These are phyloP conservation scores for Scaptomyza polygonia DNA, from an alignment of 2,888 invertebrate genomes.

Conservation along the genomic window DNA sequence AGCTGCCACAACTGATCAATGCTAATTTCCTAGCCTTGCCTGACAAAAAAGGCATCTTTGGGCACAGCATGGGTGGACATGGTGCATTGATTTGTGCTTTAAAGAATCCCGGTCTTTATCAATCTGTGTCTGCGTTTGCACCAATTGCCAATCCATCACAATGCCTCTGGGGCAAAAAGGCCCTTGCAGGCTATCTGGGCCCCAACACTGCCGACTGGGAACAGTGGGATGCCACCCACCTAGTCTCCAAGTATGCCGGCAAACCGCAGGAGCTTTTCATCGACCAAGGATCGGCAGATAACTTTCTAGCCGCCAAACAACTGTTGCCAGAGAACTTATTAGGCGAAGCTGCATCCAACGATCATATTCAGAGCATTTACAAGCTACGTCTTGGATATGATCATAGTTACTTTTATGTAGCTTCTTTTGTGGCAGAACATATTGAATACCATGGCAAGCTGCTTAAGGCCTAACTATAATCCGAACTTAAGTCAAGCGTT, in stretches of 20 bases:
- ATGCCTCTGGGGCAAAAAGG: constrained; percentile 95
- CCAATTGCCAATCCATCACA: constrained; percentile 95
- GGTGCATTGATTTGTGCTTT: constrained; percentile 96
- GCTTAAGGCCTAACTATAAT: constrained; percentile 85
- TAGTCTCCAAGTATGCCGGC: constrained; percentile 93
- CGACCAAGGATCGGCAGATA: constrained; percentile 94
- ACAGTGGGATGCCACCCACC: constrained; percentile 94
- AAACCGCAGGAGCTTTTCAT: constrained; percentile 93
- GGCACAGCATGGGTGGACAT: constrained; percentile 99
- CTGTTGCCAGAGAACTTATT: constrained; percentile 94
- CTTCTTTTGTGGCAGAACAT: constrained; percentile 96
- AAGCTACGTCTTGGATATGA: constrained; percentile 94
- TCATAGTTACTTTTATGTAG: constrained; percentile 97
- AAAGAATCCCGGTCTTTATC: constrained; percentile 94
- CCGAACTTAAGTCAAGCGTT: constrained; percentile 1
- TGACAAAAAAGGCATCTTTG: constrained; percentile 90
- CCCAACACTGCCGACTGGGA: constrained; percentile 88
- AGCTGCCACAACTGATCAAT: constrained; percentile 91
- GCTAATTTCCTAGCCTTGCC: constrained; percentile 88
- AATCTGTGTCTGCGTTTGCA: constrained; percentile 96
- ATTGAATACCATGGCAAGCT: constrained; percentile 94
- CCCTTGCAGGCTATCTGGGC: constrained; percentile 92
- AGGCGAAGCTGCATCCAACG: constrained; percentile 83
- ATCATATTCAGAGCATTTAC: constrained; percentile 88
- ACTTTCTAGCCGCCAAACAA: constrained; percentile 90